Conservation (phyloP, 2,888 invertebrate genomes). For the Blastobasis lacticolella region DNA sequence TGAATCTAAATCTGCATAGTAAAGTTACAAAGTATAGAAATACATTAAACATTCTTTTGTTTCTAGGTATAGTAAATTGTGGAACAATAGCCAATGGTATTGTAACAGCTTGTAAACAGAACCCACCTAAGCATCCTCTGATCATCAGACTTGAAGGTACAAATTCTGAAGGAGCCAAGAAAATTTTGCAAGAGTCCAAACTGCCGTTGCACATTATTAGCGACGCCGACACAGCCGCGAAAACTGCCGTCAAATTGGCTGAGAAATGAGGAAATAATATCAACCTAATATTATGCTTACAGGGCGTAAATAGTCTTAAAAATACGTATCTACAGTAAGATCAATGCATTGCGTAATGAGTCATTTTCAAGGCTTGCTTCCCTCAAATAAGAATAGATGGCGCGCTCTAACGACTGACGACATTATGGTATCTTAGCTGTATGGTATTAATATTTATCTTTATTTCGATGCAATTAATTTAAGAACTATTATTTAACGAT, state of each 20-base stretch:
- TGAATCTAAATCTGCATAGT: background rate
- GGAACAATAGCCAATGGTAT: constrained; percentile 97
- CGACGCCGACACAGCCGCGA: constrained; percentile 94
- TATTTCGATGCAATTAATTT: too few species aligned
- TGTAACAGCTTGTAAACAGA: constrained; percentile 87
- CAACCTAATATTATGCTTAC: too few species aligned
- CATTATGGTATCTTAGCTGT: too few species aligned
- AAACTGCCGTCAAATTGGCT: constrained; percentile 81
- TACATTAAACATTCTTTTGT: background rate
- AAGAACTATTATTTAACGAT: too few species aligned
- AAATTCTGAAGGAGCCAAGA: constrained; percentile 88
- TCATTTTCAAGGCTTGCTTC: too few species aligned
- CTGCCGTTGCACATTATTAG: constrained; percentile 87
- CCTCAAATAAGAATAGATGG: too few species aligned
- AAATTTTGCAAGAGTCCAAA: constrained; percentile 87
- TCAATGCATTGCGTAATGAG: too few species aligned
- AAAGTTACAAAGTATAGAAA: too few species aligned
- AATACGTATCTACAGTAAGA: too few species aligned
- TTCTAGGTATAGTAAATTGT: constrained; percentile 95
- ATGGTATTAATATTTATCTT: too few species aligned
- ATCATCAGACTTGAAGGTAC: constrained; percentile 97
- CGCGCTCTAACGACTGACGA: too few species aligned
- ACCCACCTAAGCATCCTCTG: constrained; percentile 88
- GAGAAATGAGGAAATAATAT: background rate
- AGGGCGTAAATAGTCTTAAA: too few species aligned